Evolutionary conservation across 1,140 invertebrate species (phyloP).

Genomic region (Physella acuta): DNA sequence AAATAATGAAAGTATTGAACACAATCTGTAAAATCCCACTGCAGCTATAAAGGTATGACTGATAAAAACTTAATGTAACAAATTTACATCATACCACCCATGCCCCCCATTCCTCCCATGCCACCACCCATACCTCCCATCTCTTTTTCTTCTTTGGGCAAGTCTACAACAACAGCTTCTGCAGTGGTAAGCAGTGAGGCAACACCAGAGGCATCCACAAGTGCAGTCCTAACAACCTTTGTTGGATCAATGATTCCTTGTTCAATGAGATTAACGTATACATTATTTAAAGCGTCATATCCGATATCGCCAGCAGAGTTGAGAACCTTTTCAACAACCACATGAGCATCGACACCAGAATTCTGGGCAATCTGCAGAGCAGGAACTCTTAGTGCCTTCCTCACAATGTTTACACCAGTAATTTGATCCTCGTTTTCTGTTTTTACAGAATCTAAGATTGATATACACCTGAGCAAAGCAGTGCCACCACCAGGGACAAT

Average conservation of each 20-base stretch:
- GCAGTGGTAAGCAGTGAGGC: slow-evolving; percentile 96
- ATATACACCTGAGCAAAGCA: slow-evolving; percentile 87
- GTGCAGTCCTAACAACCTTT: slow-evolving; percentile 94
- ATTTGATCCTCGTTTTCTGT: slow-evolving; percentile 84
- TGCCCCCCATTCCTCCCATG: slow-evolving; percentile 69
- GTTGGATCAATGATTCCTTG: slow-evolving; percentile 99
- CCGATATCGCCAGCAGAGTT: slow-evolving; percentile 75
- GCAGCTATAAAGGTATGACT: too few species aligned
- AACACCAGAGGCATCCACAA: slow-evolving; percentile 96
- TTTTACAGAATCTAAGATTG: slow-evolving; percentile 72
- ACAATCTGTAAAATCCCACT: too few species aligned
- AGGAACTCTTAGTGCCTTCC: slow-evolving; percentile 88
- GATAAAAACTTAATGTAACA: too few species aligned
- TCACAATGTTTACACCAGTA: slow-evolving; percentile 87
- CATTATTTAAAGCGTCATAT: slow-evolving; percentile 93
- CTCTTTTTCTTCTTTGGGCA: slow-evolving; percentile 87
- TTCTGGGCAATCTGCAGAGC: slow-evolving; percentile 95
- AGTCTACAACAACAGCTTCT: slow-evolving; percentile 91
- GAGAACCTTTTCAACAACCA: slow-evolving; percentile 85
- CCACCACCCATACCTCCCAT: slow-evolving; percentile 65
- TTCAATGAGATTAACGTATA: slow-evolving; percentile 96
- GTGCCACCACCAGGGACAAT: slow-evolving; percentile 98
- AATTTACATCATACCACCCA: slow-evolving; percentile 60
- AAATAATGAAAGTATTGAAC: too few species aligned
- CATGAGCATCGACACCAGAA: slow-evolving; percentile 93